A percentile compares a stretch with the other conserved stretches of the same genome.
Conservation (phyloP, 92 coral and sea anemone species). For the Umimayanthus chanpuru region DNA sequence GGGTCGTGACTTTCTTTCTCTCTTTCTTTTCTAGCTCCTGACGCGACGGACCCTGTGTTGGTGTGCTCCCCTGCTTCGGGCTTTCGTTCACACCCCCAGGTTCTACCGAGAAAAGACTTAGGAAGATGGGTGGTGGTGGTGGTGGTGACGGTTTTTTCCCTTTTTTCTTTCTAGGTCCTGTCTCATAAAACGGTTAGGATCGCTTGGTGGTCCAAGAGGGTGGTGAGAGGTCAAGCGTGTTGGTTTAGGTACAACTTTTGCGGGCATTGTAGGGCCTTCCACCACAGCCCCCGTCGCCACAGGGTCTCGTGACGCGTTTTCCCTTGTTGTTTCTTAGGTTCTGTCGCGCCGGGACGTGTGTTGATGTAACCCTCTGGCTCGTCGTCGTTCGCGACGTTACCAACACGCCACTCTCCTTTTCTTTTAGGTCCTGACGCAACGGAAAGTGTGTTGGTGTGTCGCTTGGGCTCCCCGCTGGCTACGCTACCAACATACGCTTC, state of each 20-base stretch:
- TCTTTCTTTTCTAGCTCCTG: too few species aligned
- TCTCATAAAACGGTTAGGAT: not conserved
- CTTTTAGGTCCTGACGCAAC: slow-evolving; percentile 5
- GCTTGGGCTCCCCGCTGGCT: slow-evolving; percentile 10
- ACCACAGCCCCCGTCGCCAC: not conserved
- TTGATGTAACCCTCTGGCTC: not conserved
- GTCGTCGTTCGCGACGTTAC: slow-evolving; percentile 11
- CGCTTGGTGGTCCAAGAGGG: slow-evolving; percentile 10
- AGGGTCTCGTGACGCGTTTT: not conserved
- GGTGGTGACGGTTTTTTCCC: not conserved
- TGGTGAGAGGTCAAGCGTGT: slow-evolving; percentile 12
- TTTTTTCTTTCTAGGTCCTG: slow-evolving; percentile 7
- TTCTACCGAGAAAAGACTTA: slow-evolving; percentile 2
- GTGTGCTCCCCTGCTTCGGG: not conserved
- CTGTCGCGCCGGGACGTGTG: not conserved
- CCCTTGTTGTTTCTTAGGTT: not conserved
- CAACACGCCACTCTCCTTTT: slow-evolving; percentile 9
- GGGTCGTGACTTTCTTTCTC: too few species aligned
- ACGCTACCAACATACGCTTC: slow-evolving; percentile 1
- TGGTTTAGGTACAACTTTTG: not conserved
- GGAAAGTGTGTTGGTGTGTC: slow-evolving; percentile 9
- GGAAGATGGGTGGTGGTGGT: slow-evolving; percentile 5
- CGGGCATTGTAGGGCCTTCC: not conserved
- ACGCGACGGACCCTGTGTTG: too few species aligned
- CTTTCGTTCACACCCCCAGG: slow-evolving; percentile 7